These are phyloP conservation scores for Pyrgus malvae DNA, from an alignment of 2,888 invertebrate species.

Conservation along the genomic window DNA sequence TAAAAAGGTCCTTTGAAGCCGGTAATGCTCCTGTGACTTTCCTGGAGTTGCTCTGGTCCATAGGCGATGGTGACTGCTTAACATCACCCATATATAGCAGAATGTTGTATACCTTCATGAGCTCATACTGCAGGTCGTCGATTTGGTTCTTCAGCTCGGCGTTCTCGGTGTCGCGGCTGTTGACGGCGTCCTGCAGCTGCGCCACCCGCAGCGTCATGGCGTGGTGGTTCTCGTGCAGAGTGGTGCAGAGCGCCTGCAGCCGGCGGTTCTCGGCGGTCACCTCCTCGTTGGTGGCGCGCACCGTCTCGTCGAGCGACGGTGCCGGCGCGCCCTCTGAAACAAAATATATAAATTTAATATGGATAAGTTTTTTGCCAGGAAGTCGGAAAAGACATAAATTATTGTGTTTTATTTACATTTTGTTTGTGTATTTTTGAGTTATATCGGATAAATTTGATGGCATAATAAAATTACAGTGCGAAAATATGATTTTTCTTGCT, in stretches of 20 bases:
- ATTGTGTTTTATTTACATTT: too few relatives aligned
- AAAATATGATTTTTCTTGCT: too few relatives aligned
- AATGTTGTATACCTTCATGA: constrained; percentile 84
- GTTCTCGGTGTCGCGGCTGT: constrained; percentile 95
- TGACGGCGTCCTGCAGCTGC: constrained; percentile 92
- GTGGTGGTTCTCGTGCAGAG: constrained; percentile 96
- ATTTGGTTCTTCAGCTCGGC: constrained; percentile 97
- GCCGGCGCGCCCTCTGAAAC: constrained; percentile 82
- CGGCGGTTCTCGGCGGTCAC: constrained; percentile 95
- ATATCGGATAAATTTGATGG: too few relatives aligned
- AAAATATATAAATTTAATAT: too few relatives aligned
- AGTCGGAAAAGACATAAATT: too few relatives aligned
- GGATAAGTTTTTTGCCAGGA: too few relatives aligned
- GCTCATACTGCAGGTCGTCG: constrained; percentile 96
- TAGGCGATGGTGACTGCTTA: too few relatives aligned
- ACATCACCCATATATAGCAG: not conserved
- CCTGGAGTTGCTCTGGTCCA: too few relatives aligned
- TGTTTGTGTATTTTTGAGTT: too few relatives aligned
- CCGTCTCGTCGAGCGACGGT: constrained; percentile 89
- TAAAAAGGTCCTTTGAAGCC: too few relatives aligned
- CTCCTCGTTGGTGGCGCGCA: constrained; percentile 92
- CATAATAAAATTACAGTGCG: too few relatives aligned
- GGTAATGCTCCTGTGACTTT: too few relatives aligned
- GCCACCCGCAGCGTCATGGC: constrained; percentile 94
- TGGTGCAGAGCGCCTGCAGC: constrained; percentile 94